These are phyloP conservation scores for Tapirus terrestris DNA, from an alignment of 2,113 vertebrate genomes.

Conservation along the genomic window DNA sequence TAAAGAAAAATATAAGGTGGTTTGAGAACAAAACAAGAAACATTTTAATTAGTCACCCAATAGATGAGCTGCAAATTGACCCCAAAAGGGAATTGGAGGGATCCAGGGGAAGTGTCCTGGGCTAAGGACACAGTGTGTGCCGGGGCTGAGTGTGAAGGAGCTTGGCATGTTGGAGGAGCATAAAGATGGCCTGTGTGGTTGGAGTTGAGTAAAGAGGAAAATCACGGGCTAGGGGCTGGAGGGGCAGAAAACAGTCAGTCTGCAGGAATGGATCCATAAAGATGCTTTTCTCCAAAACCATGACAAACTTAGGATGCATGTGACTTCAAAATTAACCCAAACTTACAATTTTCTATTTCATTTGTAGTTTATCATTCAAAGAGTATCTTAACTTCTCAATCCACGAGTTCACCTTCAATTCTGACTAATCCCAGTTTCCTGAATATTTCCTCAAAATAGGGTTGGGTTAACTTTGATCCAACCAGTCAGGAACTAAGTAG, in stretches of 20 bases:
- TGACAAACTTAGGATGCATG: neutral
- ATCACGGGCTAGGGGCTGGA: accelerated
- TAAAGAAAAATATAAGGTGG: constrained; percentile 32
- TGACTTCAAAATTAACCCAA: neutral
- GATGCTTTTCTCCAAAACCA: neutral
- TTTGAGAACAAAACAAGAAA: constrained; percentile 46
- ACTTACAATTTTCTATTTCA: neutral
- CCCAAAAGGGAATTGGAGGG: neutral
- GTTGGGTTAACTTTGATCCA: constrained; percentile 20
- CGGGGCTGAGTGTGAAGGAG: neutral
- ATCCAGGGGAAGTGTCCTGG: neutral
- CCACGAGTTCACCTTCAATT: neutral
- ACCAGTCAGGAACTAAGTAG: neutral
- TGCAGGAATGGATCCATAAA: neutral
- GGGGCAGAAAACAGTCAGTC: neutral
- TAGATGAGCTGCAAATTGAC: neutral
- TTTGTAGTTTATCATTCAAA: constrained; percentile 6
- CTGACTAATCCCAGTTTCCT: neutral
- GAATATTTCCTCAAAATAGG: neutral
- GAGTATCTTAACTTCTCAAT: neutral
- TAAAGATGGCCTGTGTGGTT: neutral
- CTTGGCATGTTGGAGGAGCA: neutral
- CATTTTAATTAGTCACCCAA: neutral
- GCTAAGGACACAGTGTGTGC: neutral
- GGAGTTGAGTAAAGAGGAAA: neutral